Evolutionary conservation across 2,113 vertebrate species (phyloP), one percentile per base, ranked within the genome.

Genomic region (Carassius gibelio): DNA sequence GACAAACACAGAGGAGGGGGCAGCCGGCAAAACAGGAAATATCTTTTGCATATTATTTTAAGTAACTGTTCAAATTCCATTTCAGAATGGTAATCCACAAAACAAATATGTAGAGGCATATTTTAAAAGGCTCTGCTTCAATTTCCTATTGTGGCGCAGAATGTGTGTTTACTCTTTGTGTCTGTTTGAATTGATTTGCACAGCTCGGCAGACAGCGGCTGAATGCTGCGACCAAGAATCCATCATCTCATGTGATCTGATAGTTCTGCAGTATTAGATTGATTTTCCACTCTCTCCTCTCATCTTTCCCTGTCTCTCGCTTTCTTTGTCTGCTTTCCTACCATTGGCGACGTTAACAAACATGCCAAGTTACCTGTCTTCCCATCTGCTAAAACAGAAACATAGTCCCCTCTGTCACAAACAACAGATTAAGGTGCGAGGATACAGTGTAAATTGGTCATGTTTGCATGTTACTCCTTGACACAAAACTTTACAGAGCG

Each of bases 231-330:
- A 94, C 95, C 95, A 95, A 94, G 96, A 96, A 96, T 96, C 95
- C 93, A 95, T 95, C 96, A 97, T 96, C 97, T 97, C 96, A 96
- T 96, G 96, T 96, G 95, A 97, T 96, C 96, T 96, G 96, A 97
- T 96, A 96, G 96, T 97, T 96, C 95, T 96, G 95, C 95, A 96
- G 95, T 95, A 95, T 95, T 94, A 96, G 96, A 97, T 96, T 95
- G 96, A 97, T 97, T 96, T 96, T 87, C 83, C 83, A 26, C 26
- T 83, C 87, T 90, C 81, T 87, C 76, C 80, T 88, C 83, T 87
- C 87, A 83, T 84, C 86, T 86, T 80, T 75, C 85, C 69, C 78
- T 75, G 66, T 82, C 78, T 88, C 88, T 81, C 85, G 50, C 84
- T 57, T 83, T 81, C 82, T 38, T 82, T 81, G 87, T 66, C 87